Evolutionary conservation across 2,113 vertebrate genomes (phyloP), one percentile per base, ranked within the genome.

Genomic region (Zosterops lateralis): DNA sequence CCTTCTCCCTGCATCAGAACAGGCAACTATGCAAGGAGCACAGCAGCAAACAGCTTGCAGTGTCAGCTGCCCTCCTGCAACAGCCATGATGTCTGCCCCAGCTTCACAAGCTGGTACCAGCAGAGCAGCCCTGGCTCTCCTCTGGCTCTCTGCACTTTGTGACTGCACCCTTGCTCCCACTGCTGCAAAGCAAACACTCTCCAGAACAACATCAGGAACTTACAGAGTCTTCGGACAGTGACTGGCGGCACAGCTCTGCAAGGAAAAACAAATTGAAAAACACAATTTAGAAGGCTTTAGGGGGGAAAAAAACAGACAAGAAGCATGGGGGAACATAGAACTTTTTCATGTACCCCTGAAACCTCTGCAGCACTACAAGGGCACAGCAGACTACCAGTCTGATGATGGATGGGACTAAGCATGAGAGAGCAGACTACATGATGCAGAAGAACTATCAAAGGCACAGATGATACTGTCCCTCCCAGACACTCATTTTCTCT

Each of bases 151-250:
- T 17, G 38, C 54, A 9, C 18, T 71, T 78, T 3, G 80, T 66
- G 66, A 71, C 54, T 7, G 3, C 54, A 73, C 3, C 32, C 60
- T 53, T 0, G 0, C 10, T 34, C 54, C 40, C 0, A 1, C 64
- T 57, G 45, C 13, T 56, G 86, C 91, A 96, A 79, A 77, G 26
- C 14, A 6, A 77, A 84, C 9, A 1, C 48, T 34, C 81, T 20
- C 58, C 44, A 84, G 19, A 88, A 60, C 13, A 82, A 88, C 18
- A 77, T 9, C 29, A 74, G 53, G 76, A 93, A 98, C 99, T 99
- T 95, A 99, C 99, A 22, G 99, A 98, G 96, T 99, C 99, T 91
- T 99, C 99, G 31, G 99, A 98, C 85, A 99, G 94, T 0, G 99
- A 99, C 22, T 97, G 97, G 81, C 99, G 98, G 87, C 99, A 99